Percentiles rank a stretch among this genome's conserved stretches.
Evolutionary conservation across 2,113 vertebrate genomes (phyloP).

Genomic region (Pachypanchax playfairii): DNA sequence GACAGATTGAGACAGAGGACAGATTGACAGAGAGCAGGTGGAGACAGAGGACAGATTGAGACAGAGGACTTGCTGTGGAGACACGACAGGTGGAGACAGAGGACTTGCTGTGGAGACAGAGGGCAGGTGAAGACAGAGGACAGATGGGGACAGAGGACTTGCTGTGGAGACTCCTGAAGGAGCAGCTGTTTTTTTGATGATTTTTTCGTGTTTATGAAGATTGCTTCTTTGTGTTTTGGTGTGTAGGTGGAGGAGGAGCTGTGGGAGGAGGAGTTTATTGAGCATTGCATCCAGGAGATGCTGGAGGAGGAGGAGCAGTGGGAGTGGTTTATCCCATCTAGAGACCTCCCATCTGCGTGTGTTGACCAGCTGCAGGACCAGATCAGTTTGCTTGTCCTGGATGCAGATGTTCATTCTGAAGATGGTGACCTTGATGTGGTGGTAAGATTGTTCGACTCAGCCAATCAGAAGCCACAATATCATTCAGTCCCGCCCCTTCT

Average conservation of each 20-base stretch:
- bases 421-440: conserved; percentile 83
- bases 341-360: conserved; percentile 86
- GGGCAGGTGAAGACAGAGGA: too few species aligned
- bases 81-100: too few species aligned
- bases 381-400: conserved; percentile 86
- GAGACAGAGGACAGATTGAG: too few species aligned
- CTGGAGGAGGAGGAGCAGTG: conserved; percentile 92
- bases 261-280: conserved; percentile 95
- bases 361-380: conserved; percentile 88
- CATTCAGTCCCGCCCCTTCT: not conserved
- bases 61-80: too few species aligned
- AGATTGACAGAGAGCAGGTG: too few species aligned
- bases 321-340: conserved; percentile 92
- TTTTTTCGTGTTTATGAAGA: not conserved
- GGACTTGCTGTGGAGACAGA: too few species aligned
- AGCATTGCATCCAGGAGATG: conserved; percentile 93
- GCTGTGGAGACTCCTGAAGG: too few species aligned
- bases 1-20: too few species aligned
- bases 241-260: conserved; percentile 91
- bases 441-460: conserved; percentile 70
- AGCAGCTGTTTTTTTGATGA: too few species aligned
- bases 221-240: too few species aligned
- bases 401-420: conserved; percentile 74
- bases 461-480: not conserved
- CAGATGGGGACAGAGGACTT: too few species aligned